phyloP scores from a whole-genome alignment of 2,888 invertebrate genomes.

The Ectropis crepuscularia region DNA sequence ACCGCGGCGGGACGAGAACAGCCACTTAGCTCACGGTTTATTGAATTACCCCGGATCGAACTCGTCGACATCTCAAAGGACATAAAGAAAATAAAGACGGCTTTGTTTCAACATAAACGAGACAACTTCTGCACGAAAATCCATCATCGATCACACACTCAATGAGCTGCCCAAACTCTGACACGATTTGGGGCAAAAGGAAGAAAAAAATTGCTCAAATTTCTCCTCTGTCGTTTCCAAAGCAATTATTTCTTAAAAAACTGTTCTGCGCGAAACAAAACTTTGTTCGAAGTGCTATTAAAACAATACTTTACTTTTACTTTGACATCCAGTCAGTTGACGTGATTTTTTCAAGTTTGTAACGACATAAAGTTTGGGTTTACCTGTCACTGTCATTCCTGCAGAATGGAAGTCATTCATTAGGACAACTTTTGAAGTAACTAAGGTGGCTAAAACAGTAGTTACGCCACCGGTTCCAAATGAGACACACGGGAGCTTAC shows the following conservation, averaged over 20 bases:
- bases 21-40: constrained; percentile 73
- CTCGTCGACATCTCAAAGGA: constrained; percentile 50
- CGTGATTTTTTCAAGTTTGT: constrained; percentile 58
- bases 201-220: constrained; percentile 37
- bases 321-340: constrained; percentile 41
- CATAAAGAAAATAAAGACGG: constrained; percentile 49
- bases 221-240: constrained; percentile 32
- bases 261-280: constrained; percentile 46
- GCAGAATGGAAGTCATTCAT: constrained; percentile 71
- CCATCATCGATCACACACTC: constrained; percentile 49
- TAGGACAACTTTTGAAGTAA: constrained; percentile 71
- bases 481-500: constrained; percentile 43
- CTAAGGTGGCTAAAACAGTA: constrained; percentile 65
- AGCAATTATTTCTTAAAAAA: constrained; percentile 48
- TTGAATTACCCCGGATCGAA: constrained; percentile 64
- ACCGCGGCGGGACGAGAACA: constrained; percentile 67
- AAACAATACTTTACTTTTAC: constrained; percentile 47
- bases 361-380: constrained; percentile 61
- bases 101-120: constrained; percentile 47
- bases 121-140: constrained; percentile 41
- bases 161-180: constrained; percentile 44
- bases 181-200: constrained; percentile 30
- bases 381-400: constrained; percentile 71
- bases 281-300: constrained; percentile 51
- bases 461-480: constrained; percentile 59